Evolutionary conservation across 2,888 invertebrate genomes (phyloP), one percentile per base, ranked within the genome.

Genomic region (Trimorus sp.): DNA sequence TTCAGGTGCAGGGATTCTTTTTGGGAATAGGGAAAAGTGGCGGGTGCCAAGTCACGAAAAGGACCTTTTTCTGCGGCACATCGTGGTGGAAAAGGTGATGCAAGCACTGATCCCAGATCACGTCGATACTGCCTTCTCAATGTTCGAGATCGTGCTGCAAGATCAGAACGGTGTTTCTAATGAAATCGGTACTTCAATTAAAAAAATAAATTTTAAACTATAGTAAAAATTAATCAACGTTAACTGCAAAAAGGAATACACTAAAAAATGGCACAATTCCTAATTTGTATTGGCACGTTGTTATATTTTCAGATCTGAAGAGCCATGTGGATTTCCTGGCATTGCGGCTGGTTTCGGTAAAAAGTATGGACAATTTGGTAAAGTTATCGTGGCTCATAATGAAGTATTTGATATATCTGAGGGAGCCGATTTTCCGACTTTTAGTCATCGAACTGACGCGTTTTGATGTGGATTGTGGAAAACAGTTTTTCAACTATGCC

Each of bases 141-240:
- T 81, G 36, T 76, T 81, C n/a, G 81, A 81, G 51, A 9, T 54
- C 1, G 0, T 81, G 12, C 7, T 81, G 4, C 4, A 36, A 3
- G 81, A 81, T 56, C 81, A 81, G 36, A 48, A 26, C 1, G 65
- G 51, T 40, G 40, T 71, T 49, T 62, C 59, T 45, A 36, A 45
- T 11, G 76, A 76, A 7, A 62, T 81, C 51, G 76, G 81, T 81
- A 81, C n/a, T n/a, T n/a, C 40, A n/a, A 40, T 40, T 40, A 40
- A 9, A 53, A 36, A 62, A 15, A 16, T 26, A 45, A 38, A 8
- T 26, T 3, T 26, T 26, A 26, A 26, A 26, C 4, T 4, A 3
- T 26, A 26, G 1, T 26, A 26, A 26, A 26, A 4, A 26, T 26
- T 1, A 26, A 26, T 26, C 2, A 26, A 26, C 1, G 26, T 26